These are phyloP conservation scores for Drosophila siamana DNA, from an alignment of 2,888 invertebrate species.

Conservation along the genomic window DNA sequence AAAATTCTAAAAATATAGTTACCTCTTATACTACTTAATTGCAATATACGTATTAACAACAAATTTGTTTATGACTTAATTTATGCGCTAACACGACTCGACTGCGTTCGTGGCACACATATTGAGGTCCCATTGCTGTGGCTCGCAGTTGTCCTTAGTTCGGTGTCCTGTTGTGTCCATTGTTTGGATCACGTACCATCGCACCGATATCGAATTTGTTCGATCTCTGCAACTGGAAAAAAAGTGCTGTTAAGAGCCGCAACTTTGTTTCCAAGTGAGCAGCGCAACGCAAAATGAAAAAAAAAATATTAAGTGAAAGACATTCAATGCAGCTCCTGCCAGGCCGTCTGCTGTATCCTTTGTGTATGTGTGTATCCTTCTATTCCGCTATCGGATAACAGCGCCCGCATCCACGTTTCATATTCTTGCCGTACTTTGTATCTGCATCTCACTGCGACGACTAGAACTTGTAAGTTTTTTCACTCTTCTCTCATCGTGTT, in stretches of 20 bases:
- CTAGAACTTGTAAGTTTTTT: slow-evolving; percentile 74
- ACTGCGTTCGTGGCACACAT: slow-evolving; percentile 58
- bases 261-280: slow-evolving; percentile 76
- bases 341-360: slow-evolving; percentile 44
- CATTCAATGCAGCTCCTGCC: slow-evolving; percentile 39
- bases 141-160: slow-evolving; percentile 38
- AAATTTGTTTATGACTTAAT: slow-evolving; percentile 63
- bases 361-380: slow-evolving; percentile 47
- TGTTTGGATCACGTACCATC: slow-evolving; percentile 74
- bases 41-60: slow-evolving; percentile 25
- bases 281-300: slow-evolving; percentile 21
- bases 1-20: slow-evolving; percentile 17
- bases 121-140: slow-evolving; percentile 30
- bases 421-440: slow-evolving; percentile 53
- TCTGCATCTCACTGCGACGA: slow-evolving; percentile 54
- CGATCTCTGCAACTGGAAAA: slow-evolving; percentile 55
- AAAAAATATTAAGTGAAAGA: slow-evolving; percentile 5
- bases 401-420: slow-evolving; percentile 77
- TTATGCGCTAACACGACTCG: slow-evolving; percentile 66
- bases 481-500: slow-evolving; percentile 24
- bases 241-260: slow-evolving; percentile 39
- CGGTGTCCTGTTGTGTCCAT: slow-evolving; percentile 66
- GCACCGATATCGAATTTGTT: slow-evolving; percentile 72
- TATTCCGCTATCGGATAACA: slow-evolving; percentile 82
- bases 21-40: slow-evolving; percentile 3